phyloP scores from a whole-genome alignment of 2,797 vertebrate species.

The Leptoclinus maculatus region DNA sequence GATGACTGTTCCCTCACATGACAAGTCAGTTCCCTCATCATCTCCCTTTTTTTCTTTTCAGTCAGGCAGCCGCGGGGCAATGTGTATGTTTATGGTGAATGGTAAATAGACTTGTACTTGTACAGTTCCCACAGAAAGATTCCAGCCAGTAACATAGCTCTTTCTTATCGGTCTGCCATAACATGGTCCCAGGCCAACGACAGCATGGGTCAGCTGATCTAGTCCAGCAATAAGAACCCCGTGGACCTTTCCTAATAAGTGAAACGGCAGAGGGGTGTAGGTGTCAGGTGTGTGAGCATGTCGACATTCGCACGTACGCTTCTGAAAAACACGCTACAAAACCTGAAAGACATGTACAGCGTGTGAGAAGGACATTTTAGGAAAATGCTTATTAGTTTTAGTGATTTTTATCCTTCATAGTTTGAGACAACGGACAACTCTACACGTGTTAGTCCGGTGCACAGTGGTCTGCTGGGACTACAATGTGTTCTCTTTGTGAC shows the following conservation, averaged over 20 bases:
- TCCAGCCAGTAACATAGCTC: constrained; percentile 5
- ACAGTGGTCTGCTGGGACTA: neutral
- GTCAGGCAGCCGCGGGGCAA: constrained; percentile 1
- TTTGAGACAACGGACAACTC: neutral
- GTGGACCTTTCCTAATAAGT: constrained; percentile 58
- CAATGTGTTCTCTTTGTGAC: constrained; percentile 1
- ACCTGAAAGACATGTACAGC: constrained; percentile 16
- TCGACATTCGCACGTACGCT: constrained; percentile 19
- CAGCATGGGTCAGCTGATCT: constrained; percentile 39
- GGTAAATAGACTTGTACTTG: neutral
- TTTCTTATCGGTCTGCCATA: constrained; percentile 44
- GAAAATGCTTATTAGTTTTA: neutral
- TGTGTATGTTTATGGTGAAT: neutral
- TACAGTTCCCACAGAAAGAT: neutral
- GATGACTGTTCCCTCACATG: constrained; percentile 57
- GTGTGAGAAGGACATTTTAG: neutral
- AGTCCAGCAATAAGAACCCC: constrained; percentile 49
- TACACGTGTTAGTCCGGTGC: too few relatives aligned
- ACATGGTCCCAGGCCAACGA: constrained; percentile 24
- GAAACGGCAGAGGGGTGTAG: constrained; percentile 48
- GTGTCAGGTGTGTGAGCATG: constrained; percentile 40
- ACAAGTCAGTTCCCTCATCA: constrained; percentile 36
- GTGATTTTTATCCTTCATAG: neutral
- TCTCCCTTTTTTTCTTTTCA: neutral
- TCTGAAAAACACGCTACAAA: constrained; percentile 17